Conservation (phyloP, 2,113 vertebrate species). For the Oreochromis niloticus region DNA sequence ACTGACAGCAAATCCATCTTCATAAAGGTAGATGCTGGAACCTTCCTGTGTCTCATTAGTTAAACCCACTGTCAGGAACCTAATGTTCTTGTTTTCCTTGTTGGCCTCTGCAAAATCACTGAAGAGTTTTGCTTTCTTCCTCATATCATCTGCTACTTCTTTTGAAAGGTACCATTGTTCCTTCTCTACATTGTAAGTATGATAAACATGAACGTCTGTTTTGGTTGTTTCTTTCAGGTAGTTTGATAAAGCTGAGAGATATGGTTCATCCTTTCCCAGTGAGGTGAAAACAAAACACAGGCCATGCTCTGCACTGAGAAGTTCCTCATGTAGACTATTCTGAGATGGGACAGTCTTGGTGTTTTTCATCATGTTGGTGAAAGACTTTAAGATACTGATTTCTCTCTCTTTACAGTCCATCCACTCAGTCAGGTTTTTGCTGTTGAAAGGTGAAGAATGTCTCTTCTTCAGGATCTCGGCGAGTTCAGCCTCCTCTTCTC, state of each 20-base stretch:
- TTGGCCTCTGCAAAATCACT: constrained; percentile 40
- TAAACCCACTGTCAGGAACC: constrained; percentile 4
- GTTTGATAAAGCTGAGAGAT: background rate
- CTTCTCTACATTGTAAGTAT: background rate
- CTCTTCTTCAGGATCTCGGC: background rate
- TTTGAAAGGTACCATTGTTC: background rate
- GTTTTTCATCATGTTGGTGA: constrained; percentile 20
- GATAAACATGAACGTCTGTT: accelerated
- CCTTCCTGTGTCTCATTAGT: no score
- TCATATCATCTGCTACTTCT: accelerated
- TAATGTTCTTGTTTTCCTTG: background rate
- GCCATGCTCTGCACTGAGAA: background rate
- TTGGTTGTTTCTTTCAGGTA: background rate
- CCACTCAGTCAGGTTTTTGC: background rate
- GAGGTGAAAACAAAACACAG: constrained; percentile 36
- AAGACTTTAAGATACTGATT: background rate
- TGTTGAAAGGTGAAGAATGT: background rate
- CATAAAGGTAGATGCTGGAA: no score
- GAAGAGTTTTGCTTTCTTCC: background rate
- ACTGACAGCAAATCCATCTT: no score
- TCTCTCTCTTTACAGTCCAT: constrained; percentile 29
- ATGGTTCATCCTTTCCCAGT: background rate
- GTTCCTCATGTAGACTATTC: background rate
- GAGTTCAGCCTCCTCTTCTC: constrained; percentile 9
- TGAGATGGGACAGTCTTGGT: background rate